Conservation (phyloP, 2,797 vertebrate genomes). For the Furcifer pardalis region DNA sequence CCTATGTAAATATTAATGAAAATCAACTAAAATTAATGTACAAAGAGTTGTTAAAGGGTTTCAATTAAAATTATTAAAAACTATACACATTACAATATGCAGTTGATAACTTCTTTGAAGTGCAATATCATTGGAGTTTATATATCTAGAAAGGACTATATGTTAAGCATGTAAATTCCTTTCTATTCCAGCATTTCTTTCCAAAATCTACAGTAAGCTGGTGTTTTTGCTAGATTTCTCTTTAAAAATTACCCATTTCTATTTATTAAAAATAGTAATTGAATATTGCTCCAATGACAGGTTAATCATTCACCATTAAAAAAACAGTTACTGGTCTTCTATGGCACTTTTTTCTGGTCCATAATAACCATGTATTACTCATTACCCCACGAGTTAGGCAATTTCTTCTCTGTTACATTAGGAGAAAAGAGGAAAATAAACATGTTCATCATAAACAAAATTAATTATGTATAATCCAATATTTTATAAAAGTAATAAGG, state of each 20-base stretch:
- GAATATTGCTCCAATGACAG: conserved; percentile 86
- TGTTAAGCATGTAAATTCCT: conserved; percentile 56
- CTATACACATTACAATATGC: conserved; percentile 81
- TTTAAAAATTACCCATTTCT: conserved; percentile 69
- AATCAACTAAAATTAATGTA: conserved; percentile 83
- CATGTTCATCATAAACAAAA: conserved; percentile 75
- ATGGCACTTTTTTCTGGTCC: conserved; percentile 91
- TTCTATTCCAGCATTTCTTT: conserved; percentile 52
- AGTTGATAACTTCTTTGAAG: conserved; percentile 82
- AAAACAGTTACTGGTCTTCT: conserved; percentile 90
- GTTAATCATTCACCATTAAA: conserved; percentile 72
- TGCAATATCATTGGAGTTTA: conserved; percentile 76
- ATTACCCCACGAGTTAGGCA: conserved; percentile 69
- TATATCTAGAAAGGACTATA: conserved; percentile 73
- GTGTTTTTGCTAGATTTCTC: conserved; percentile 68
- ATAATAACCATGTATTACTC: conserved; percentile 76
- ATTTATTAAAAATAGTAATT: conserved; percentile 74
- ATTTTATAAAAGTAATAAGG: conserved; percentile 73
- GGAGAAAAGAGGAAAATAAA: conserved; percentile 73
- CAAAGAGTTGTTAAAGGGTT: conserved; percentile 90
- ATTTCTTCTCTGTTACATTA: conserved; percentile 74
- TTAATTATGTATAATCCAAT: conserved; percentile 71
- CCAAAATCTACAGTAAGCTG: conserved; percentile 60
- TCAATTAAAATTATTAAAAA: conserved; percentile 82
- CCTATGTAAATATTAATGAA: conserved; percentile 80